phyloP scores from a whole-genome alignment of 2,888 invertebrate species.

The Spatulosminthurus flaviceps region DNA sequence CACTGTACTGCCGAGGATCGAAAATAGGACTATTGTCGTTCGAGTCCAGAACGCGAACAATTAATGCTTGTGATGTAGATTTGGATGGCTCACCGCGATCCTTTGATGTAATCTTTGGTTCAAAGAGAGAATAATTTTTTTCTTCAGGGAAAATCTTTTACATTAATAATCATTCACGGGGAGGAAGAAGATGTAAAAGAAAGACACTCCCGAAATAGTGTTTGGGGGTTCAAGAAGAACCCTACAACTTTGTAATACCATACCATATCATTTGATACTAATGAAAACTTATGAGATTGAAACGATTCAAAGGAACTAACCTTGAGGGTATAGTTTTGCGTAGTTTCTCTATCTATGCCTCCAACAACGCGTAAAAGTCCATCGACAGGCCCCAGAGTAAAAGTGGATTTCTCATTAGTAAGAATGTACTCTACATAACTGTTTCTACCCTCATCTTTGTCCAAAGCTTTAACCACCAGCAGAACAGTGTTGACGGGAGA shows the following conservation, averaged over 20 bases:
- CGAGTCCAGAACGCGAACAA: slow-evolving; percentile 82
- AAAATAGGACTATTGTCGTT: slow-evolving; percentile 73
- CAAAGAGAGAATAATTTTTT: slow-evolving; percentile 14
- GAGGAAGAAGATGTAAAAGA: neutral
- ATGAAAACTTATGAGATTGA: neutral
- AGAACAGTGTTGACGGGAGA: slow-evolving; percentile 86
- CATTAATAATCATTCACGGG: neutral
- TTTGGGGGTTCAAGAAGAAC: neutral
- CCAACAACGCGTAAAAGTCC: slow-evolving; percentile 86
- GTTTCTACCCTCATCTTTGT: slow-evolving; percentile 85
- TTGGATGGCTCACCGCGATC: slow-evolving; percentile 88
- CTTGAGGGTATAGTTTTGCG: slow-evolving; percentile 77
- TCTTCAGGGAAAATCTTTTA: neutral
- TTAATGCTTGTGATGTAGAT: slow-evolving; percentile 75
- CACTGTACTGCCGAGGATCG: slow-evolving; percentile 79
- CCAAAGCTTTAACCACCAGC: slow-evolving; percentile 87
- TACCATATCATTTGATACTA: too few relatives aligned
- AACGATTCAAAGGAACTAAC: slow-evolving; percentile 63
- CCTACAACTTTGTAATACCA: neutral
- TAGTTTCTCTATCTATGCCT: slow-evolving; percentile 84
- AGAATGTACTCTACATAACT: slow-evolving; percentile 89
- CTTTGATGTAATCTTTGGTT: slow-evolving; percentile 74
- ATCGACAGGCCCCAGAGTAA: slow-evolving; percentile 86
- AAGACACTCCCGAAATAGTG: neutral
- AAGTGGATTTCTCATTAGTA: slow-evolving; percentile 70